phyloP scores from a whole-genome alignment of 2,888 invertebrate genomes.

The Anarsia innoxiella region DNA sequence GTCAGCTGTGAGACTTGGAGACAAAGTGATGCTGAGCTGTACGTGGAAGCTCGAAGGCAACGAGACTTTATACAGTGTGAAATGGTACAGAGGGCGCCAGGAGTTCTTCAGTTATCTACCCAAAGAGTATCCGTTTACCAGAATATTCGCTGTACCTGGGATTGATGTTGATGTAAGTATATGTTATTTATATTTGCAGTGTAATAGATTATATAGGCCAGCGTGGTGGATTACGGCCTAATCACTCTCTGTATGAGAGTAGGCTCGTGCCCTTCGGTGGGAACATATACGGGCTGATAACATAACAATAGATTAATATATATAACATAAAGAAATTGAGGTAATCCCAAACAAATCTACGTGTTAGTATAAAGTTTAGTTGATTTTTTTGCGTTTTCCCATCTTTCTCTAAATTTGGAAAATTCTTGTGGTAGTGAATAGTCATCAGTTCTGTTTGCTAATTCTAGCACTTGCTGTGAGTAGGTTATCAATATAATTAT shows the following conservation, averaged over 20 bases:
- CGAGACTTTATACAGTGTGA: constrained; percentile 84
- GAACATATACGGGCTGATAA: background rate
- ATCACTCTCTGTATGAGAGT: background rate
- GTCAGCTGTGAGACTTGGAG: constrained; percentile 80
- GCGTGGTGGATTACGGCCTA: background rate
- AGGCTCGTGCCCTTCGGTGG: background rate
- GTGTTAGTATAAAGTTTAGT: too few relatives aligned
- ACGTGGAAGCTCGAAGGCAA: constrained; percentile 81
- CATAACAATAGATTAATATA: too few relatives aligned
- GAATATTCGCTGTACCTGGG: constrained; percentile 82
- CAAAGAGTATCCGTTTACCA: constrained; percentile 84
- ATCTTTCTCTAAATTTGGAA: too few relatives aligned
- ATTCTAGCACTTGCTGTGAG: too few relatives aligned
- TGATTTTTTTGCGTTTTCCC: too few relatives aligned
- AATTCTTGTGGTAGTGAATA: too few relatives aligned
- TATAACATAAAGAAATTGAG: too few relatives aligned
- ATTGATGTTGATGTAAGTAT: constrained; percentile 84
- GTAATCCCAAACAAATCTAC: too few relatives aligned
- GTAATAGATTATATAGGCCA: background rate
- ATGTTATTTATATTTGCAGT: too few relatives aligned
- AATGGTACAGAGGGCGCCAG: constrained; percentile 85
- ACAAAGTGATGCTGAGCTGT: constrained; percentile 83
- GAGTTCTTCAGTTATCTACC: constrained; percentile 89
- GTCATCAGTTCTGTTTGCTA: too few relatives aligned
- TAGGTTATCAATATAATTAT: too few relatives aligned